A percentile compares a stretch with the other conserved stretches of the same genome.
Evolutionary conservation across 2,888 invertebrate species (phyloP).

Genomic region (Lottia gigantea): DNA sequence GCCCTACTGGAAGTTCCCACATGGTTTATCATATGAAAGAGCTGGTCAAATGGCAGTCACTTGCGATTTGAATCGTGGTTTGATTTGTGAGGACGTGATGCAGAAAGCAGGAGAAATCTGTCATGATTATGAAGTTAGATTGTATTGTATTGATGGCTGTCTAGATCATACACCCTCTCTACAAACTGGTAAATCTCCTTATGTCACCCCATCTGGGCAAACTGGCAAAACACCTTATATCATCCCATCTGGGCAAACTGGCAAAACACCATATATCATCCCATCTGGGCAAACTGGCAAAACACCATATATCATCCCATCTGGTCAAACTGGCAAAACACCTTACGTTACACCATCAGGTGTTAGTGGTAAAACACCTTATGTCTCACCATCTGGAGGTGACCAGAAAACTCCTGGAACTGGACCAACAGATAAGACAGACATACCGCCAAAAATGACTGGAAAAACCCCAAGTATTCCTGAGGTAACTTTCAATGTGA

Average conservation of each 20-base stretch:
- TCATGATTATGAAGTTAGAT: constrained; percentile 62
- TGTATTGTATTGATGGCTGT: constrained; percentile 49
- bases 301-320: constrained; percentile 30
- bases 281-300: constrained; percentile 22
- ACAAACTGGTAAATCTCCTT: constrained; percentile 25
- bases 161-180: constrained; percentile 1
- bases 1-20: constrained; percentile 74
- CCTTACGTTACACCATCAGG: constrained; percentile 30
- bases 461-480: constrained; percentile 22
- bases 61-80: constrained; percentile 72
- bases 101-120: constrained; percentile 44
- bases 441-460: constrained; percentile 25
- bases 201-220: constrained; percentile 18
- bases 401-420: constrained; percentile 15
- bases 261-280: constrained; percentile 27
- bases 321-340: constrained; percentile 30
- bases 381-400: constrained; percentile 25
- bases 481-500: constrained; percentile 25
- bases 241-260: constrained; percentile 23
- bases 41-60: constrained; percentile 80
- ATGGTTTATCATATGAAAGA: constrained; percentile 62
- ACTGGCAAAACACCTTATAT: constrained; percentile 30
- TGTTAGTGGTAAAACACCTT: constrained; percentile 28
- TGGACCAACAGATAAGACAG: constrained; percentile 21
- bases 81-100: constrained; percentile 47